Base-by-base conservation (phyloP, 2,797 vertebrate species). In the Linurgus olivaceus region DNA sequence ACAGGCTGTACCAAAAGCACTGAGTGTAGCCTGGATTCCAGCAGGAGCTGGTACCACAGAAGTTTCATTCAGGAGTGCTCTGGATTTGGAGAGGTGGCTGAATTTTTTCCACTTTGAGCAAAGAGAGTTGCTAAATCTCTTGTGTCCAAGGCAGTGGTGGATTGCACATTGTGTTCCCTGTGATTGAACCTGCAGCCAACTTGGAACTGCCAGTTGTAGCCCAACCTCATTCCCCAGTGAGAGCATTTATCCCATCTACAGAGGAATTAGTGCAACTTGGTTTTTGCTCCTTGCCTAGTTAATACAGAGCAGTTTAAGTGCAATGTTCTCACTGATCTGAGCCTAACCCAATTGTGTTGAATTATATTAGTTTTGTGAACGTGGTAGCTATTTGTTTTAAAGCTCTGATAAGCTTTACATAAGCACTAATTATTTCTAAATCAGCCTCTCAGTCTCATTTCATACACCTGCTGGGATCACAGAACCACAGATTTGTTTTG, bases 121-220 rank as follows among this genome's bases (percentile, higher is more conserved):
- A n/a, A 38, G 25, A 48, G 11, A 77, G 38, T n/a, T 54, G 23
- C n/a, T 50, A 8, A 37, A 42, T 65, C 20, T 28, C 18, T 31
- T 28, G 0, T 6, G 9, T 57, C 48, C 35, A 31, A 38, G 37
- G 3, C 52, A 51, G 48, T 11, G 13, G 55, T 24, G 70, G 63
- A 28, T 66, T 50, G 17, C 25, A 3, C 1, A 0, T 29, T 61
- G 33, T 12, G 7, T 26, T 51, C 55, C 33, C 82, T 47, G n/a
- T 18, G 61, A 26, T 16, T 8, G 3, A 8, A 10, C 0, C 1
- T 63, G 28, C 50, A 47, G 10, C 28, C 6, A 2, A 10, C 9
- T 7, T 61, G 63, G 58, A 33, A 19, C 11, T 57, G 58, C 48
- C 63, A 25, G 0, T 6, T 59, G n/a, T 17, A 54, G 45, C 20